Percentiles rank a stretch among this genome's conserved stretches.
Conservation (phyloP, 2,797 vertebrate genomes). For the Neostethus bicornis region DNA sequence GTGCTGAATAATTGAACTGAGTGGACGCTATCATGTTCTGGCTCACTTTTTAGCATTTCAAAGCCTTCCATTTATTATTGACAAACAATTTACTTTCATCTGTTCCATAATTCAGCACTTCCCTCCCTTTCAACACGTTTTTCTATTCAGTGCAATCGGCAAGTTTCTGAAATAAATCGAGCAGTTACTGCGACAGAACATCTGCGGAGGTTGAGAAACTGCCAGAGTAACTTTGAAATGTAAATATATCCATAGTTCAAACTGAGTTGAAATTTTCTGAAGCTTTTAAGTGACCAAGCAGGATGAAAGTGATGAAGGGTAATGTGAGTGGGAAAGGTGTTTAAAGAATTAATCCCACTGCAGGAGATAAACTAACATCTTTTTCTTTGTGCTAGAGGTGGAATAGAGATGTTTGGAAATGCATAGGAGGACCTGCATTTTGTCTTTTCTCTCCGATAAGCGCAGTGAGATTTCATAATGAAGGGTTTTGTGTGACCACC, state of each 20-base stretch:
- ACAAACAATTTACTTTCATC: constrained; percentile 82
- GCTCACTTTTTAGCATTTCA: constrained; percentile 75
- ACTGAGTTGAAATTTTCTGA: constrained; percentile 18
- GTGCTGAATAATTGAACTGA: constrained; percentile 67
- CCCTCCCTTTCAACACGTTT: constrained; percentile 54
- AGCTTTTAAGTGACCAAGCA: constrained; percentile 23
- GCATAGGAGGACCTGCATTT: constrained; percentile 5
- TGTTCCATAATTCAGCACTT: constrained; percentile 78
- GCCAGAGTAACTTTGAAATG: constrained; percentile 38
- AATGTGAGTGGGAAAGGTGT: not conserved
- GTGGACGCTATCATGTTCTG: constrained; percentile 59
- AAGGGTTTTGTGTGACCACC: not conserved
- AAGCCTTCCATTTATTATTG: constrained; percentile 85
- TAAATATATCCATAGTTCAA: constrained; percentile 8
- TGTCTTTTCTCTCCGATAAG: constrained; percentile 1
- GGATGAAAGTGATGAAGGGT: constrained; percentile 25
- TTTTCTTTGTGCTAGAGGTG: constrained; percentile 1
- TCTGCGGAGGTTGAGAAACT: constrained; percentile 1
- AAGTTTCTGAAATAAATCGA: constrained; percentile 15
- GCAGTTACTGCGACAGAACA: constrained; percentile 22
- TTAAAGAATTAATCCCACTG: constrained; percentile 10
- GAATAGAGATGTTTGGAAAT: constrained; percentile 11
- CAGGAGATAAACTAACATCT: not conserved
- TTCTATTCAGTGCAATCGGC: constrained; percentile 19
- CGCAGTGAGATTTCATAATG: not conserved